Evolutionary conservation across 1,140 invertebrate species (phyloP), one percentile per base, ranked within the genome.

Genomic region (Chrysomallon squamiferum): DNA sequence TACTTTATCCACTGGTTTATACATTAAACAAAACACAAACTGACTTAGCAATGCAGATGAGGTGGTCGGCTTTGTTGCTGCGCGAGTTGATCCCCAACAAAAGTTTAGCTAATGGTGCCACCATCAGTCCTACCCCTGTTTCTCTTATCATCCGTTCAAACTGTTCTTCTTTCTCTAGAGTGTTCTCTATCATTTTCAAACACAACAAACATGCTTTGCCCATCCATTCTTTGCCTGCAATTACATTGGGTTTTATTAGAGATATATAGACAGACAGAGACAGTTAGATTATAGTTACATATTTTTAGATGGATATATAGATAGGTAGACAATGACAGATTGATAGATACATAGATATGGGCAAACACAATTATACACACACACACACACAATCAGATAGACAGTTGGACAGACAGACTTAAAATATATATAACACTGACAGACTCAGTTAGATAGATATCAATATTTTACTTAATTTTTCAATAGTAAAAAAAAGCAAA

Each of bases 61-160:
- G 89, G 76, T 94, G 90, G 80, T 95, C 93, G 0, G 93, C 91
- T 75, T 90, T 89, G 3, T 90, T 89, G 4, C 88, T 91, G 13
- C 91, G 86, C 13, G 91, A 89, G 87, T 95, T 95, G 15, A 93
- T 88, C 62, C 92, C 92, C n/a, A 95, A 82, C 0, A 97, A 85
- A 9, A 97, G 88, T 70, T 93, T 92, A 57, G 92, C 93, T 3
- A 96, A 82, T 4, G 91, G 90, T 0, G 91, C 89, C 0, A 94
- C 84, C 27, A 95, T 85, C 18, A 92, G 45, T 7, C 81, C 72
- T 5, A 80, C 75, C 5, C 82, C 82, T 33, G 72, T 77, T 52
- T 84, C 80, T 56, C 86, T 66, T 25, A 91, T 81, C 25, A 90
- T 85, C 13, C 86, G 84, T 68, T 93, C 89, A 78, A 93, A 93